Percentiles rank a stretch among this genome's conserved stretches.
Conservation (phyloP, 1,140 invertebrate species). For the Sipha flava region DNA sequence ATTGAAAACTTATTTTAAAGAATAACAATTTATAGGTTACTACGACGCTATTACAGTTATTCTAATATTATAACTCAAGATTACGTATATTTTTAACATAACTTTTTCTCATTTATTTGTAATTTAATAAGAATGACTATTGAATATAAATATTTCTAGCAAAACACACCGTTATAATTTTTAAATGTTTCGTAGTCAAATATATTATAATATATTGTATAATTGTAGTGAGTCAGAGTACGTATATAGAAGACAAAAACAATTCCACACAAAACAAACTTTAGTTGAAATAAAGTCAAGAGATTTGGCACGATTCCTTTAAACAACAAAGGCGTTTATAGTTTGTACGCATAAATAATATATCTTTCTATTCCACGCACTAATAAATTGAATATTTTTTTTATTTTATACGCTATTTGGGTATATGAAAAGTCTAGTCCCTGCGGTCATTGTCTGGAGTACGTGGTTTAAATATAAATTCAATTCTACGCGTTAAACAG, state of each 20-base stretch:
- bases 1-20: too few species aligned
- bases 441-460: background rate
- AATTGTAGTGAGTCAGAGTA: background rate
- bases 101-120: too few species aligned
- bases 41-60: too few species aligned
- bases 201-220: background rate
- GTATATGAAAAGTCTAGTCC: background rate
- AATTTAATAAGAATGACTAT: too few species aligned
- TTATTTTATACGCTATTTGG: background rate
- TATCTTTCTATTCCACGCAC: background rate
- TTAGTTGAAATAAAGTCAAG: background rate
- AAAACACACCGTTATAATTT: too few species aligned
- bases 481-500: too few species aligned
- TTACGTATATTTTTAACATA: too few species aligned
- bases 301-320: slow-evolving; percentile 15
- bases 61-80: too few species aligned
- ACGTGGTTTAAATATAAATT: background rate
- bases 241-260: background rate
- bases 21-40: too few species aligned
- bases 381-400: background rate
- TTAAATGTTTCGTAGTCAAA: too few species aligned
- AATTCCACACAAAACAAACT: background rate
- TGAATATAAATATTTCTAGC: too few species aligned
- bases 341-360: background rate
- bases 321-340: slow-evolving; percentile 13